Evolutionary conservation across 2,113 vertebrate genomes (phyloP).

Genomic region (Heptranchias perlo): DNA sequence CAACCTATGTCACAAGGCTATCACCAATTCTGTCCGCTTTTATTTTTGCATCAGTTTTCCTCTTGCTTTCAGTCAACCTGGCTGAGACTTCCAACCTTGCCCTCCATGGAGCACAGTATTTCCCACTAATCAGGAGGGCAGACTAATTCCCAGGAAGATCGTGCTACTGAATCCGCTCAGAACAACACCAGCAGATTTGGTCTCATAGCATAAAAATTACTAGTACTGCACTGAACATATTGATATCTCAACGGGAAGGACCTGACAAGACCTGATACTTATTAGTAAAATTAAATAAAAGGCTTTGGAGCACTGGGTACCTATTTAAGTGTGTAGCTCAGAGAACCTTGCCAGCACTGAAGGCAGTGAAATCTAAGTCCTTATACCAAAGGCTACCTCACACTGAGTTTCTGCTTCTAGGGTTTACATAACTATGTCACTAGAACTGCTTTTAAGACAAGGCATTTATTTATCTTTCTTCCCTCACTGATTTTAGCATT

Average conservation of each 20-base stretch:
- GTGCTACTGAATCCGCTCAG: neutral
- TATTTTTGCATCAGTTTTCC: neutral
- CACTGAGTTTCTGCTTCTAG: constrained; percentile 21
- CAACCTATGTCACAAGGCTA: neutral
- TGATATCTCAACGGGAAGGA: neutral
- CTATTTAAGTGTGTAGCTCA: neutral
- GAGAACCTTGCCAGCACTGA: neutral
- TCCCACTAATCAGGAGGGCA: neutral
- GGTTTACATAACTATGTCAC: constrained; percentile 25
- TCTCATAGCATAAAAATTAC: neutral
- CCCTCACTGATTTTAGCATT: constrained; percentile 29
- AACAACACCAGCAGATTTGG: neutral
- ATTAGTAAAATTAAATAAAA: neutral
- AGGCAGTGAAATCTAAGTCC: neutral
- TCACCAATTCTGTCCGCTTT: neutral
- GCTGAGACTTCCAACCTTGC: neutral
- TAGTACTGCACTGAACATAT: neutral
- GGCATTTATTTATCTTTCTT: constrained; percentile 33
- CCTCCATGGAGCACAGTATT: neutral
- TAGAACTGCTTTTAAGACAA: constrained; percentile 32
- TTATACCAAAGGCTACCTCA: constrained; percentile 27
- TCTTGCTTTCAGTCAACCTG: neutral
- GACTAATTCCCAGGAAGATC: neutral
- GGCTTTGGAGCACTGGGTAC: neutral
- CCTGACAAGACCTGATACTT: neutral